Base-by-base conservation (phyloP, 2,888 invertebrate genomes). In the Rosalia funebris region DNA sequence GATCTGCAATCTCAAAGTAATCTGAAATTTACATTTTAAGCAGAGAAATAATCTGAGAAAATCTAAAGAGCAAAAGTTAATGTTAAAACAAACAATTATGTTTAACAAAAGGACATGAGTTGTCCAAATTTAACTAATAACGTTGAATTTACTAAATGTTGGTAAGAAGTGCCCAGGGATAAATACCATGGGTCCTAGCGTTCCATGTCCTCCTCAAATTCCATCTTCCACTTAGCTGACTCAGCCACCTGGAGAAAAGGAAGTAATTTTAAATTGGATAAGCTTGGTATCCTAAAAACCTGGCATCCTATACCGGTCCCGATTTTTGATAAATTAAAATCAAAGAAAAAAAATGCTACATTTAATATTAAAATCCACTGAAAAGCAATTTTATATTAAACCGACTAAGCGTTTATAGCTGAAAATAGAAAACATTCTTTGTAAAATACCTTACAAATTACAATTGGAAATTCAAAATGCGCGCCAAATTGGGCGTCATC, bases 221-320 rank as follows among this genome's bases (percentile, higher is more conserved):
- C 65, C 71, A 71, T 72, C 74, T 70, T 75, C 76, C 74, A 71
- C 70, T 68, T 74, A 77, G 76, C 78, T 77, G 79, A 77, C 78
- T 81, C 78, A 75, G 77, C 75, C 82, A 84, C 83, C 84, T 84
- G 83, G 79, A 83, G 83, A 83, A 83, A 83, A 83, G 83, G 83
- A 84, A 83, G 80, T 81, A 80, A 81, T 79, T 83, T 83, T 72
- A 73, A 83, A 75, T 73, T 78, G 74, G 75, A 77, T 77, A 80
- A 76, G 80, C 78, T 79, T 75, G 76, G 75, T 74, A 79, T 77
- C 76, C 77, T 70, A 71, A 78, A 78, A 80, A 74, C 77, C 76
- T 79, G 78, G 78, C 78, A 80, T 79, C 81, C 81, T 82, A 82
- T 77, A 79, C 75, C 76, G 75, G 74, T 69, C 73, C 70, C 73